phyloP scores from a whole-genome alignment of 2,888 invertebrate species.

The Drosophila multiciliata region DNA sequence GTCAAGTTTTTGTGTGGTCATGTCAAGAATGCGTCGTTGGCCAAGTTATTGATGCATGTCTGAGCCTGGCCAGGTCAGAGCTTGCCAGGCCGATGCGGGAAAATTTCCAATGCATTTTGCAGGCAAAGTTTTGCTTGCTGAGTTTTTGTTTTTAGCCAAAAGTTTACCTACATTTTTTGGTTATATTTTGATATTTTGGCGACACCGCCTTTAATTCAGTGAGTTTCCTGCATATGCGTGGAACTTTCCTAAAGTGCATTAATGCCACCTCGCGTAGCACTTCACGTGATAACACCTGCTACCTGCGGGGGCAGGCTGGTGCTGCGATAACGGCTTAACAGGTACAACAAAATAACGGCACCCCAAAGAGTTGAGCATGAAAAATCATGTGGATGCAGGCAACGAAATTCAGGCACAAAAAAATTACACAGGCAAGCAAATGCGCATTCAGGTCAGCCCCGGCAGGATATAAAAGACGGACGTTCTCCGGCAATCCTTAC shows the following conservation, averaged over 20 bases:
- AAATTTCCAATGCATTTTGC: constrained; percentile 27
- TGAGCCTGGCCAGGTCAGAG: neutral
- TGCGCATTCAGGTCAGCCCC: constrained; percentile 29
- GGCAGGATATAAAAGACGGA: constrained; percentile 42
- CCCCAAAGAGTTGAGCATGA: constrained; percentile 54
- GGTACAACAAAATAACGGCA: constrained; percentile 42
- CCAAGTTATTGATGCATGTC: constrained; percentile 70
- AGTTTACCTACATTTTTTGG: constrained; percentile 57
- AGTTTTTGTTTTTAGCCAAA: constrained; percentile 18
- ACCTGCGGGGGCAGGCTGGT: constrained; percentile 37
- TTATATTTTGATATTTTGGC: neutral
- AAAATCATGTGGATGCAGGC: constrained; percentile 39
- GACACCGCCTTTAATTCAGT: constrained; percentile 4
- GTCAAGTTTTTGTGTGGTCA: constrained; percentile 29
- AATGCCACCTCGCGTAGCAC: constrained; percentile 39
- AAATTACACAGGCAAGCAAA: neutral
- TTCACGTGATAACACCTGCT: constrained; percentile 42
- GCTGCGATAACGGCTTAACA: constrained; percentile 12
- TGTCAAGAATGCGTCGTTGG: constrained; percentile 45
- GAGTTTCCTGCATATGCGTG: constrained; percentile 36
- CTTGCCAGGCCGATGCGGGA: neutral
- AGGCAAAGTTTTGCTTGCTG: constrained; percentile 17
- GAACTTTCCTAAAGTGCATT: constrained; percentile 59
- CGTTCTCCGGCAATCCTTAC: constrained; percentile 18
- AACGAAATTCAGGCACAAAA: neutral